Evolutionary conservation across 1,140 invertebrate species (phyloP), one percentile per base, ranked within the genome.

Genomic region (Drosophila melanica): DNA sequence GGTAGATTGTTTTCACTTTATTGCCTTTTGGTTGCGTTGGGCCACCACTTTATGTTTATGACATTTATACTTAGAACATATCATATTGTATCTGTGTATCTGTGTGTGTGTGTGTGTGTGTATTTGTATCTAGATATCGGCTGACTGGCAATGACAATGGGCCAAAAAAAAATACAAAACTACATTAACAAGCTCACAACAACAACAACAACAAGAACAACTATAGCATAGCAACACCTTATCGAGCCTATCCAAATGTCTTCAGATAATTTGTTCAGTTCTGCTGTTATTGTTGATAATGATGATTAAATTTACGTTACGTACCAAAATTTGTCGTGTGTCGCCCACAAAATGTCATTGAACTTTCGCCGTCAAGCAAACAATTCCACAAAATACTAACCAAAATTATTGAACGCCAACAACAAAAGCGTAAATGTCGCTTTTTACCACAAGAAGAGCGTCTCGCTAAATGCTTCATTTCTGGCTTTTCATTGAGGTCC

Each of bases 291-390:
- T 57, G 42, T 44, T 77, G 79, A 79, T 86, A 82, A 79, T 87
- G 71, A 87, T 86, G 82, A 86, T 86, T 82, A 74, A 87, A 86
- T 82, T 74, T 79, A 79, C 75, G 68, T 75, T 71, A 42, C 37
- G 71, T 23, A 27, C 27, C 1, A 23, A 27, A 27, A 14, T 44
- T 2, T 68, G 27, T 60, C n/a, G 55, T 60, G 23, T 79, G 77
- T 77, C 74, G 74, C 81, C 37, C 60, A 51, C 53, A 51, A 75
- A 75, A 54, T 74, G 81, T 79, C 81, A 81, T 78, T 86, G 81
- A 86, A 86, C 81, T 41, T n/a, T 7, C 10, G 23, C 35, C 50
- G 50, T 23, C 20, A 23, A 23, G 4, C 20, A 23, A 59, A 55
- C 14, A 47, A 39, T 58, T 57, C 14, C 8, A 33, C 23, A 7